A percentile compares a stretch with the other conserved stretches of the same genome.
Conservation (phyloP, 2,113 vertebrate species). For the Sapajus apella region DNA sequence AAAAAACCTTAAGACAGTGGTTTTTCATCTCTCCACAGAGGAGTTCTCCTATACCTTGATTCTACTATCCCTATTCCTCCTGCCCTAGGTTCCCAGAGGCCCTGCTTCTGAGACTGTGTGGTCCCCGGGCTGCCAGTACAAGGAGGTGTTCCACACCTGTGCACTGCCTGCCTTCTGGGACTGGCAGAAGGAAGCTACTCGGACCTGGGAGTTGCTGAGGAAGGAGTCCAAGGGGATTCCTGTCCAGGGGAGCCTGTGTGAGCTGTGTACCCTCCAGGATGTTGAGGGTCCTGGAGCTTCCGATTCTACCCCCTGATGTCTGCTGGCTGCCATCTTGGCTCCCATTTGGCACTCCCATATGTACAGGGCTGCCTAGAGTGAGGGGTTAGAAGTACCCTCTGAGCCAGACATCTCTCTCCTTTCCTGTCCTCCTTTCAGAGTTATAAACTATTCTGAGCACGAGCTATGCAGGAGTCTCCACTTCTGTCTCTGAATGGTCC, state of each 20-base stretch:
- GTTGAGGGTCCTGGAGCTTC: background rate
- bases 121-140: constrained; percentile 80
- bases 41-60: background rate
- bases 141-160: constrained; percentile 88
- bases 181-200: constrained; percentile 86
- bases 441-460: background rate
- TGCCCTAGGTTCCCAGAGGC: background rate
- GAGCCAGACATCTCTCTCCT: background rate
- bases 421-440: background rate
- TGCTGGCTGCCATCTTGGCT: constrained; percentile 54
- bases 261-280: constrained; percentile 81
- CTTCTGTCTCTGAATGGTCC: background rate
- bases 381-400: background rate
- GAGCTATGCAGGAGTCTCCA: background rate
- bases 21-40: background rate
- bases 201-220: constrained; percentile 86
- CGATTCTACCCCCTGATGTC: background rate
- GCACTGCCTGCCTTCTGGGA: constrained; percentile 81
- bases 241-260: constrained; percentile 86
- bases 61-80: too few species aligned
- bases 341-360: constrained; percentile 60
- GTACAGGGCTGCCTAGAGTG: background rate
- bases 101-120: background rate
- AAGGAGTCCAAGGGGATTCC: constrained; percentile 85
- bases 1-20: background rate